Evolutionary conservation across 2,797 vertebrate genomes (phyloP), one percentile per base, ranked within the genome.

Genomic region (Premnoplex brunnescens): DNA sequence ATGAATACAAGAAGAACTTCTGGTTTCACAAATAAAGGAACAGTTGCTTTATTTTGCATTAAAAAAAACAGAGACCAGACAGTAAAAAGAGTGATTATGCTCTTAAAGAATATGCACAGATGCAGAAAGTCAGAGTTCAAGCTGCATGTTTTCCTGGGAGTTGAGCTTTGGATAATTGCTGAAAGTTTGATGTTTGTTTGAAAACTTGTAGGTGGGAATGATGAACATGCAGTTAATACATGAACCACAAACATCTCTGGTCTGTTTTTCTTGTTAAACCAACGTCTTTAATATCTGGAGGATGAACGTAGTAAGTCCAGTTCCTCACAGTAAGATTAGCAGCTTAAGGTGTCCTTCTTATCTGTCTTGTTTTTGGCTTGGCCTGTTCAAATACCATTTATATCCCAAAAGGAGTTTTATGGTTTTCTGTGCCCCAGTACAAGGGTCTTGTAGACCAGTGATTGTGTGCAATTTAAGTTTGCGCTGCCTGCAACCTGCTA

Each of bases 401-500:
- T 39, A 84, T 62, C 24, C 27, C 19, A 68, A 63, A 76, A 54
- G 13, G 28, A 66, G 9, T 60, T 91, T 52, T 73, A 59, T 3
- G 1, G 16, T 54, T 72, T 34, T 34, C 24, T 20, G 9, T 80
- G 14, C 13, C 46, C 58, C 51, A 30, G 27, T 20, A 27, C 17
- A 41, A 59, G 36, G 41, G 39, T 66, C 49, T 56, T 22, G 14
- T 49, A 43, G 58, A 88, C 15, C 46, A n/a, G 23, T 18, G 55
- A 30, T 27, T 49, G 27, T 30, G 39, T 18, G n/a, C 39, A 13
- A 12, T 23, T 20, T 54, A 2, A 12, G 54, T 89, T 12, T 26
- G 22, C 1, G 0, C 24, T 75, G 36, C 30, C 56, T 56, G n/a
- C 30, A 34, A 0, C 17, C 13, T 79, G 27, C 14, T 72, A 18